These are phyloP conservation scores for Drosophila elegans DNA, from an alignment of 1,140 invertebrate genomes.

Conservation along the genomic window DNA sequence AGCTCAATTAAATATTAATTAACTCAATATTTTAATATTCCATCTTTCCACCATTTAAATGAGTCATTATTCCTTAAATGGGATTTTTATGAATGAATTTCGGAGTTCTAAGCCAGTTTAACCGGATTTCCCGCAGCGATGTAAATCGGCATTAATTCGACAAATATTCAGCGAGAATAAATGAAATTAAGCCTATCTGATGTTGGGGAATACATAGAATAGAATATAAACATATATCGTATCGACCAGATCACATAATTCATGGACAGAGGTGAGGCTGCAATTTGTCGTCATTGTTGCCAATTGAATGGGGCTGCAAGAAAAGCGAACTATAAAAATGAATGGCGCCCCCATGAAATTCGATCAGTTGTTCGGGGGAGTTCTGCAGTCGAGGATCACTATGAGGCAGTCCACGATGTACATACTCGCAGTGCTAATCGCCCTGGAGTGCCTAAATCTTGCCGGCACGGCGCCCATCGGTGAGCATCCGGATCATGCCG, in stretches of 20 bases:
- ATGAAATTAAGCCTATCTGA: constrained; percentile 26
- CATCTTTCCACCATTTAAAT: neutral
- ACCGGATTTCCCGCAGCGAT: constrained; percentile 3
- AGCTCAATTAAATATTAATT: neutral
- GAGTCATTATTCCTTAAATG: neutral
- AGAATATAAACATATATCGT: neutral
- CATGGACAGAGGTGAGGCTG: constrained; percentile 25
- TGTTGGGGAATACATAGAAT: neutral
- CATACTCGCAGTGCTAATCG: constrained; percentile 3
- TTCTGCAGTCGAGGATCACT: neutral
- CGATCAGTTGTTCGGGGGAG: constrained; percentile 3
- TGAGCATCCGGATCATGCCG: constrained; percentile 62
- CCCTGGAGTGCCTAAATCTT: constrained; percentile 2
- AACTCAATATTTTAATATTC: neutral
- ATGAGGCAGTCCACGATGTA: neutral
- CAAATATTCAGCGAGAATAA: constrained; percentile 11
- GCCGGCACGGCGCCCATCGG: constrained; percentile 35
- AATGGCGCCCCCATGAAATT: neutral
- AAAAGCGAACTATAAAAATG: constrained; percentile 23
- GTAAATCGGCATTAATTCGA: constrained; percentile 5
- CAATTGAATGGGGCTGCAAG: constrained; percentile 37
- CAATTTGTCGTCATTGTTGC: constrained; percentile 33
- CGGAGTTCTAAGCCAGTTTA: neutral
- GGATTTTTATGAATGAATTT: neutral
- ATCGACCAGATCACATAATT: neutral